These are phyloP conservation scores for Cydia fagiglandana DNA, from an alignment of 1,140 invertebrate genomes.

Conservation along the genomic window DNA sequence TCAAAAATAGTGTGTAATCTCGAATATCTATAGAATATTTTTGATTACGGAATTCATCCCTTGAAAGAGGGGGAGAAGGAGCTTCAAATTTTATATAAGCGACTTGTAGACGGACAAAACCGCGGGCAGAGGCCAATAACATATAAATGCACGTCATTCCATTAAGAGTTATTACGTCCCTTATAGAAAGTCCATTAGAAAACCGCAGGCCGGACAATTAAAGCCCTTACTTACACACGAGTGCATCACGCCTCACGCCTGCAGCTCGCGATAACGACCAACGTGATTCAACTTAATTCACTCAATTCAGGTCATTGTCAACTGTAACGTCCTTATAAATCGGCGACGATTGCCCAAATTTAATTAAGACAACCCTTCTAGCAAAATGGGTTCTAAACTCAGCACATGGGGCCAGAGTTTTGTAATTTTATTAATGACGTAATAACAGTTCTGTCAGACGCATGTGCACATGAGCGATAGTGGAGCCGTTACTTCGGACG, in stretches of 20 bases:
- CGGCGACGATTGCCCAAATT: constrained; percentile 69
- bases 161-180: constrained; percentile 7
- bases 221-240: background rate
- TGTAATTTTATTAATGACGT: constrained; percentile 80
- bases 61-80: too few relatives aligned
- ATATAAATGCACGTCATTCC: background rate
- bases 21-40: too few relatives aligned
- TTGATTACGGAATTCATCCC: too few relatives aligned
- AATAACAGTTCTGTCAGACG: constrained; percentile 78
- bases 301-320: constrained; percentile 69
- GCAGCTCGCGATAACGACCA: constrained; percentile 51
- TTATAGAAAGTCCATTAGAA: constrained; percentile 6
- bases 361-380: constrained; percentile 72
- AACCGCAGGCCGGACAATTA: background rate
- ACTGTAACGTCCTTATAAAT: constrained; percentile 65
- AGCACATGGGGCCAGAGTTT: constrained; percentile 73
- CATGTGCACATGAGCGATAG: constrained; percentile 76
- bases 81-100: too few relatives aligned
- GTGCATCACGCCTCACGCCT: constrained; percentile 43
- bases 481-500: constrained; percentile 72
- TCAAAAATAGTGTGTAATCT: too few relatives aligned
- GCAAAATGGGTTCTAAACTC: constrained; percentile 63
- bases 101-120: too few relatives aligned
- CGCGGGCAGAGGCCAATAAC: background rate
- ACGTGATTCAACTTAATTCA: constrained; percentile 73